Percentiles rank a stretch among this genome's conserved stretches.
Conservation (phyloP, 2,888 invertebrate species). For the Gymnosoma rotundatum region DNA sequence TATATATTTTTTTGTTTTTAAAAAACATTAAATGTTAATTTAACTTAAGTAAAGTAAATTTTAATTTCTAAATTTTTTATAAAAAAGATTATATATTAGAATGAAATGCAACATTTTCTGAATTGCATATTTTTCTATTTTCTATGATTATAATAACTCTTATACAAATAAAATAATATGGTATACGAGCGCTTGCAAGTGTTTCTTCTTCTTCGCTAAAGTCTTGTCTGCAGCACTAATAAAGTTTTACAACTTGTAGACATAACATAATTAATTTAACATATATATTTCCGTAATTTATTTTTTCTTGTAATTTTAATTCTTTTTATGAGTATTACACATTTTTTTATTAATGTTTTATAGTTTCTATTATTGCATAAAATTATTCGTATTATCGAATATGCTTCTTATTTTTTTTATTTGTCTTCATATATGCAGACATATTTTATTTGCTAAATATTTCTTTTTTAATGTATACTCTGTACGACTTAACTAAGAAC, state of each 20-base stretch:
- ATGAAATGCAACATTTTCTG: too few relatives aligned
- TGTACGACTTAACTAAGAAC: too few relatives aligned
- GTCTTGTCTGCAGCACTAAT: conserved; percentile 17
- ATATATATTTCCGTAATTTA: conserved; percentile 37
- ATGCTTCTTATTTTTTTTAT: conserved; percentile 6
- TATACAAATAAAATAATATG: not conserved
- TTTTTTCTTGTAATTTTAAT: conserved; percentile 50
- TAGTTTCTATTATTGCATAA: conserved; percentile 55
- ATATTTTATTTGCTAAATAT: conserved; percentile 42
- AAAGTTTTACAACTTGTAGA: conserved; percentile 42
- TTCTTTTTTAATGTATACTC: not conserved
- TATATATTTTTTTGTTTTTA: too few relatives aligned
- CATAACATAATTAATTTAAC: conserved; percentile 39
- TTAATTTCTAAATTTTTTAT: too few relatives aligned
- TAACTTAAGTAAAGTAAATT: too few relatives aligned
- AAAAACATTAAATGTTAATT: too few relatives aligned
- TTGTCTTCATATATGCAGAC: conserved; percentile 33
- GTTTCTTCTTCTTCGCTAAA: not conserved
- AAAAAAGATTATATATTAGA: too few relatives aligned
- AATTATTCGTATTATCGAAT: conserved; percentile 51
- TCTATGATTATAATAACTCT: not conserved
- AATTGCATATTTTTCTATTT: too few relatives aligned
- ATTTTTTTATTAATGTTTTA: conserved; percentile 42
- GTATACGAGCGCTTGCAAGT: not conserved
- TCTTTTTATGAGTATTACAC: conserved; percentile 40